Evolutionary conservation across 92 coral and sea anemone species (phyloP), one percentile per base, ranked within the genome.

Genomic region (Parazoanthus atlanticus): DNA sequence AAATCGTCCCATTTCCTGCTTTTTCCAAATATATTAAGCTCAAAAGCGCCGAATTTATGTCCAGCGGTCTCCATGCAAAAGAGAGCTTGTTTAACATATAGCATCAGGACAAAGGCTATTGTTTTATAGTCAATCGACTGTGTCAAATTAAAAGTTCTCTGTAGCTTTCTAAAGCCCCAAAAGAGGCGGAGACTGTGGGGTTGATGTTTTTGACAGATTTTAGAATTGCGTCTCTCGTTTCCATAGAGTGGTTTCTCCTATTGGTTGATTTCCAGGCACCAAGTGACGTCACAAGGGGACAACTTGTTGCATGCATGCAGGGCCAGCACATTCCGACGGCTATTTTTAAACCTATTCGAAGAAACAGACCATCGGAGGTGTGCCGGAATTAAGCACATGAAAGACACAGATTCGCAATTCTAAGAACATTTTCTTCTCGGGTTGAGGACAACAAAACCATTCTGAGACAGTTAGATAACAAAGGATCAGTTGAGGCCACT

Each of bases 221-320:
- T 29, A 9, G 66, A 66, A 36, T 46, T 47, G 65, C 46, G 64
- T 78, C 38, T 52, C 28, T 47, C 58, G 58, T 23, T 31, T 74
- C 78, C 25, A 74, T 74, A 15, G 43, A 30, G 17, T 54, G 47
- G 72, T 58, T 30, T 56, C 26, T 41, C 71, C 5, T 72, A 80
- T 80, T 80, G 84, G 84, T 34, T 54, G 28, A 16, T 80, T 33
- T 5, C 19, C 5, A 29, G 36, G 19, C 81, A 52, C 28, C 15
- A 32, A 0, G 67, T 80, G 84, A 80, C 71, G 84, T 80, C 84
- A 80, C 43, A 6, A 28, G 74, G n/a, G 28, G 46, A 54, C 36
- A 79, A 52, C 69, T 49, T 79, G 83, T 79, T 78, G 82, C 82
- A 43, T 15, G 77, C 77, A 71, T 13, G 76, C 40, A 31, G 43